phyloP scores from a whole-genome alignment of 2,888 invertebrate species.

The Cephus nigrinus region DNA sequence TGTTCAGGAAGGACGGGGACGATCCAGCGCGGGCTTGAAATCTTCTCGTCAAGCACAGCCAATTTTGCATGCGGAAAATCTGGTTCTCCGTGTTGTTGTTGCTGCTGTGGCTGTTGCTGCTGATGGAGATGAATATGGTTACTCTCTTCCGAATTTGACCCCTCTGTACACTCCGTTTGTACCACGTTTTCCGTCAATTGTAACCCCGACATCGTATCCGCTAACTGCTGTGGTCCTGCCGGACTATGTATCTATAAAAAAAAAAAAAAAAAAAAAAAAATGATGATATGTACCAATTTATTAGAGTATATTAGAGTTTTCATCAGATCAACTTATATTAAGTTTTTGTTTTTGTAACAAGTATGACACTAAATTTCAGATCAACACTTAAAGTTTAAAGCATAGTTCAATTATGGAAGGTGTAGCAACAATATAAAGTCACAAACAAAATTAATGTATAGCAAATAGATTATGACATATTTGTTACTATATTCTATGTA shows the following conservation, averaged over 20 bases:
- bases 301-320: neutral
- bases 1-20: slow-evolving; percentile 97
- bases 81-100: slow-evolving; percentile 68
- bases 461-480: neutral
- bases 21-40: slow-evolving; percentile 95
- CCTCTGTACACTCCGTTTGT: slow-evolving; percentile 56
- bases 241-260: slow-evolving; percentile 57
- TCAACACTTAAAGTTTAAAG: too few relatives aligned
- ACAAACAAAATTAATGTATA: neutral
- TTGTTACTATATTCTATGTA: too few relatives aligned
- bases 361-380: too few relatives aligned
- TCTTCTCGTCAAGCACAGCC: slow-evolving; percentile 92
- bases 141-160: slow-evolving; percentile 52
- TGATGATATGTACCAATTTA: neutral
- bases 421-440: too few relatives aligned
- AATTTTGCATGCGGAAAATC: slow-evolving; percentile 90
- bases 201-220: slow-evolving; percentile 59
- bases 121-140: slow-evolving; percentile 30
- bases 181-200: slow-evolving; percentile 59
- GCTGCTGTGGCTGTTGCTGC: slow-evolving; percentile 16
- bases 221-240: slow-evolving; percentile 59
- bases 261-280: neutral
- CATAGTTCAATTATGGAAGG: too few relatives aligned
- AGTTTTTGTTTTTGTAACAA: too few relatives aligned
- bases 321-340: too few relatives aligned